Evolutionary conservation across 1,140 invertebrate species (phyloP), one percentile per base, ranked within the genome.

Genomic region (Maniola jurtina): DNA sequence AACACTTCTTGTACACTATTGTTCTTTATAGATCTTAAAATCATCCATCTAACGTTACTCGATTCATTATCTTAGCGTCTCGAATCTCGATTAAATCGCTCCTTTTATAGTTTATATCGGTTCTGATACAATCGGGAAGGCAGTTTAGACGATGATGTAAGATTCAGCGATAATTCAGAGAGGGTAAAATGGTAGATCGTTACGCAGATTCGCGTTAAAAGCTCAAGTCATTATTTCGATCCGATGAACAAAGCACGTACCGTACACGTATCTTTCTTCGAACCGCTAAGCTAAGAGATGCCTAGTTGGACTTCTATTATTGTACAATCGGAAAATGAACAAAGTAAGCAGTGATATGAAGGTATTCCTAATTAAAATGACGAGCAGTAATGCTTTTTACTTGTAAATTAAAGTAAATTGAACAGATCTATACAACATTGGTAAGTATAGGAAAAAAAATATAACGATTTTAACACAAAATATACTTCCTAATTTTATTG

Each of bases 141-240:
- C 33, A 25, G 50, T 15, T 42, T 16, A 66, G 58, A 54, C 33
- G 64, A 67, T 56, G 52, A 67, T 48, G 40, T 61, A 15, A 61
- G 52, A 64, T 57, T 50, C 45, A 48, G 50, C 59, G 59, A 61
- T 61, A 61, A 48, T 47, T 56, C 54, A 34, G 55, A 61, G 57
- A 56, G 45, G 65, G 59, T 61, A 60, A 57, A 48, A 57, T 57
- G 40, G n/a, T 57, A 67, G 65, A 67, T 62, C 65, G 40, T 67
- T 67, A 67, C 65, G 59, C 59, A 50, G 52, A 61, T 67, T 67
- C 25, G 14, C 54, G 52, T 61, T 67, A 67, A 56, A 16, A 57
- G 54, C 55, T 40, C 55, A 57, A 36, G 55, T 57, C 34, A 35
- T 55, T 57, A 57, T 56, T n/a, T 35, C 55, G 55, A 57, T 57